Base-by-base conservation (phyloP, 2,113 vertebrate species). In the Vombatus ursinus region DNA sequence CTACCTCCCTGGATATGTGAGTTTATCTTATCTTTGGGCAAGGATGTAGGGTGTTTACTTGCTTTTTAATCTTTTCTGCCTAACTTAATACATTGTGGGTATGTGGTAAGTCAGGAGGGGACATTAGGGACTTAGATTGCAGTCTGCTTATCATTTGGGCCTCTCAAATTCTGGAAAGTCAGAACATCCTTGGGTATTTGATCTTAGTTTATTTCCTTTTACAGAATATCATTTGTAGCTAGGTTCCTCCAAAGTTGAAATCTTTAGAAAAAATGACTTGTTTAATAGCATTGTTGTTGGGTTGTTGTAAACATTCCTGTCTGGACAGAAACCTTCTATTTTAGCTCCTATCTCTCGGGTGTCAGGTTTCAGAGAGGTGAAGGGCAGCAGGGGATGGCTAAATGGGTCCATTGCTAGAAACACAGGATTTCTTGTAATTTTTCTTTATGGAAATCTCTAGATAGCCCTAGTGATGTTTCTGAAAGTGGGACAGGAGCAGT, bases 111-210 rank as follows among this genome's bases (percentile, higher is more conserved):
- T 44, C 51, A 14, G 3, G 26, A 25, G 1, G 90, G n/a, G 52
- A 50, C 91, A 61, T 77, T 8, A 26, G 23, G 25, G 92, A 50
- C 52, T 89, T 95, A 23, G 53, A 48, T 90, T n/a, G 0, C 48
- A 22, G 24, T 90, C 90, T 94, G 28, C 50, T 61, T 51, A 22
- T 96, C 51, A 44, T 47, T 52, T 93, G 95, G 90, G 90, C 54
- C 90, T 96, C 93, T 84, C n/a, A 93, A 22, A 61, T 92, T 96
- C 93, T 97, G 77, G 37, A 92, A 97, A 94, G 37, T 51, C n/a
- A 95, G 77, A 95, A n/a, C 3, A 26, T 93, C 28, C 93, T 96
- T 95, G 95, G 52, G 92, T 96, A 1, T 24, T 94, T 16, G 61
- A 26, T 89, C 50, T 61, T 3, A 51, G 52, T 47, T 50, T 52